phyloP scores from a whole-genome alignment of 2,797 vertebrate genomes.

The Chloroceryle inda region DNA sequence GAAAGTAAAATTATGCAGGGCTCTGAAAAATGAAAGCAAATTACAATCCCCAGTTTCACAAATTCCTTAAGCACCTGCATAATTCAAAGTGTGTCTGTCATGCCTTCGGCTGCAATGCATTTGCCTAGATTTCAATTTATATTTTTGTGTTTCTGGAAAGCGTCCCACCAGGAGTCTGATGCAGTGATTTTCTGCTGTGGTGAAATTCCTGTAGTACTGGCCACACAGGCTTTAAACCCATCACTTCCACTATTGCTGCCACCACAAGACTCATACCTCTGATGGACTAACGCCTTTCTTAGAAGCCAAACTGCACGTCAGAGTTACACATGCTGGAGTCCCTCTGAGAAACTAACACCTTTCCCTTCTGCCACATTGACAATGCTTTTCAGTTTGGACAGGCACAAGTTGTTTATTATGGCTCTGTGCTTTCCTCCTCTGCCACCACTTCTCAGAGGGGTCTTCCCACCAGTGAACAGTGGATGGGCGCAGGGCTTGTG shows the following conservation, averaged over 20 bases:
- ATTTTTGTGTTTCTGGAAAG: neutral
- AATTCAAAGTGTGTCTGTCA: neutral
- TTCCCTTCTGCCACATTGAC: neutral
- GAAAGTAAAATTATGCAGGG: neutral
- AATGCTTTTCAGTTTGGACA: neutral
- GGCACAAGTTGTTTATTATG: accelerated
- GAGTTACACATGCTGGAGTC: neutral
- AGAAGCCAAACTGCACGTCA: accelerated
- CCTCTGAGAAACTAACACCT: neutral
- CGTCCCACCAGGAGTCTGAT: neutral
- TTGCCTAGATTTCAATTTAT: neutral
- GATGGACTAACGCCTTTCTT: neutral
- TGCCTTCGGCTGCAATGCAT: neutral
- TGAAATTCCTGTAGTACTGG: neutral
- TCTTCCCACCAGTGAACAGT: neutral
- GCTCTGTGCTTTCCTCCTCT: neutral
- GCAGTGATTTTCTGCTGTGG: neutral
- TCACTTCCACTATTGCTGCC: neutral
- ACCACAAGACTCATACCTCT: neutral
- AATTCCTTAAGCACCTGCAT: neutral
- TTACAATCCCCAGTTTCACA: neutral
- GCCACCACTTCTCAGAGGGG: too few species aligned
- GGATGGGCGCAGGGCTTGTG: accelerated
- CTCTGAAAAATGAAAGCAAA: neutral
- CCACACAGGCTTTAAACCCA: neutral